Base-by-base conservation (phyloP, 2,888 invertebrate species). In the Pterostichus madidus region DNA sequence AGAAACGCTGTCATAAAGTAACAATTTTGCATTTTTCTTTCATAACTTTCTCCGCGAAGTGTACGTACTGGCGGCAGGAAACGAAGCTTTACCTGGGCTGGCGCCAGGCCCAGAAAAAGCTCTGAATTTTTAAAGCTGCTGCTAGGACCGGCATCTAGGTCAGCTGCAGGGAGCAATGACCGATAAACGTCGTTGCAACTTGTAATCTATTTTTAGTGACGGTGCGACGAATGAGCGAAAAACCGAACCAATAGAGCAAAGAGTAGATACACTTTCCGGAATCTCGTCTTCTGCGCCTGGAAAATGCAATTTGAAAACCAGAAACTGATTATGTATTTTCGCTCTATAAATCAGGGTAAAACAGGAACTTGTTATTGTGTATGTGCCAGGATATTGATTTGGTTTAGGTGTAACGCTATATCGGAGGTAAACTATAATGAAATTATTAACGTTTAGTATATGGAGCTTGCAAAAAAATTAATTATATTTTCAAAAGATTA, bases 101-200 rank as follows among this genome's bases (percentile, higher is more conserved):
- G 49, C 49, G 49, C 49, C 49, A n/a, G 11, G 49, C 49, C 49
- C 49, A 49, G 49, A 49, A 49, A 44, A 49, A 49, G 49, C 49
- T 49, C 49, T 49, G 49, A 49, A 49, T 49, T 49, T 49, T 49
- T 49, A 49, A 49, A 49, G 49, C 49, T 49, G 49, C 49, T n/a
- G 49, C 39, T 39, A 49, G 49, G 49, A 49, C 49, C 49, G 13
- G 11, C 49, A 49, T 49, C 49, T 49, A 49, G 49, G 49, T 49
- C 49, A 49, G 39, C 49, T 49, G 49, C 49, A 49, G 49, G 49
- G 49, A 10, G 49, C 49, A 49, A 49, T 13, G 49, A 49, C 11
- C 49, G 49, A 49, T 49, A 49, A 49, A 49, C 49, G 49, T 49
- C 6, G 49, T 49, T 49, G 49, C 49, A 49, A 49, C n/a, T 49